Base-by-base conservation (phyloP, 2,888 invertebrate genomes). In the Gastrophysa polygoni region DNA sequence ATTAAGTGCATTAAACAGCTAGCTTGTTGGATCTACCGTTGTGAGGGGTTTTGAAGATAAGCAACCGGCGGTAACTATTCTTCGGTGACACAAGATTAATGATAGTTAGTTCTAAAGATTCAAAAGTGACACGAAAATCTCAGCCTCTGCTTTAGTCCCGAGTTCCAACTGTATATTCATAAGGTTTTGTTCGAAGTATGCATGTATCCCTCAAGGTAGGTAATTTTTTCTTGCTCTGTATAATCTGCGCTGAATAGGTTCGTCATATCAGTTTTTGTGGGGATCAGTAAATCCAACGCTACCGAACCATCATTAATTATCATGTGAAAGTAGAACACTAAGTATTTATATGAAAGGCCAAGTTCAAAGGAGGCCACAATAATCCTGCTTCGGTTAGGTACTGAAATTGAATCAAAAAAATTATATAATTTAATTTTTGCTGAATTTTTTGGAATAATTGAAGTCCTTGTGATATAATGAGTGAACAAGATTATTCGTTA, bases 121-220 rank as follows among this genome's bases (percentile, higher is more conserved):
- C 80, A 80, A 82, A 82, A 81, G 81, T 81, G 82, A 82, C 82
- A 82, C 76, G 82, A 80, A 82, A 82, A 82, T 82, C 81, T 82
- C 79, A 75, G 80, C 77, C 79, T 78, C 76, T 78, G 78, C 77
- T 76, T 76, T 76, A 74, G 75, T 74, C 78, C 75, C 76, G 73
- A 75, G 75, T 75, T 78, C 77, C 77, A 76, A 77, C 78, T 75
- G 77, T 76, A 76, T 76, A 75, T 76, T 77, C 74, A 73, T 69
- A 72, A 71, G 73, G 79, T 79, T 79, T 79, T 78, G 79, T 80
- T 76, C 73, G 75, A 77, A 75, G 76, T 74, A 73, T 54, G 71
- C 72, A 68, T 71, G 68, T 65, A 67, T 73, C 70, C 71, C 64
- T 69, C 67, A 70, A 73, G 72, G 71, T 71, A 71, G n/a, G n/a